phyloP scores from a whole-genome alignment of 2,888 invertebrate species.

The Andrena fulva region DNA sequence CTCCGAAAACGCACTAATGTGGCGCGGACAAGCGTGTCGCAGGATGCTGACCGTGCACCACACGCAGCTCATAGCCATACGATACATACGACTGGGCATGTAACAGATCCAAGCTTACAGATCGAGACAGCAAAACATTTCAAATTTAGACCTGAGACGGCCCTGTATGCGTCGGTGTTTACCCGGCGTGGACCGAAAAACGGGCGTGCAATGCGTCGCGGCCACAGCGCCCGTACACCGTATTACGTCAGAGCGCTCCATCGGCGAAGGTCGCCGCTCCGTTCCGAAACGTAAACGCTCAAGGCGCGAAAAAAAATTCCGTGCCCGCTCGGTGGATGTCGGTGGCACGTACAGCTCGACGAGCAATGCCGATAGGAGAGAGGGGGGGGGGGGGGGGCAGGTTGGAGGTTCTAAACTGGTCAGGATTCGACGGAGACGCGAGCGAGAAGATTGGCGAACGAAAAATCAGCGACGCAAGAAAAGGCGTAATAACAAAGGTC shows the following conservation, averaged over 20 bases:
- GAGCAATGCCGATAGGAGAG: background rate
- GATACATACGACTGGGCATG: no score
- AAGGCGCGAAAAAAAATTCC: slow-evolving; percentile 15
- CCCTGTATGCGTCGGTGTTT: slow-evolving; percentile 33
- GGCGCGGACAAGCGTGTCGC: no score
- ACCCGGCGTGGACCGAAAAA: slow-evolving; percentile 44
- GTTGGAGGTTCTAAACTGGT: background rate
- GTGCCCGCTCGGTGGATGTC: background rate
- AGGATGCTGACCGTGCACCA: no score
- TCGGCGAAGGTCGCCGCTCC: slow-evolving; percentile 56
- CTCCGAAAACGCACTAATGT: no score
- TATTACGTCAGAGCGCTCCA: slow-evolving; percentile 51
- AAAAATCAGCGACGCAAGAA: slow-evolving; percentile 18
- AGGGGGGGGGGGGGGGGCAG: no score
- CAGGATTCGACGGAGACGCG: background rate
- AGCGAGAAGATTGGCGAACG: slow-evolving; percentile 8
- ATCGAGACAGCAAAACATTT: no score
- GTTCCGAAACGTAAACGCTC: slow-evolving; percentile 36
- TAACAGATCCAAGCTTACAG: no score
- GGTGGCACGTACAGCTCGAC: background rate
- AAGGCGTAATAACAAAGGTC: slow-evolving; percentile 58
- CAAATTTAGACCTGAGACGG: background rate
- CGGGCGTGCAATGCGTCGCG: slow-evolving; percentile 37
- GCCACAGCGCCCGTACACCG: slow-evolving; percentile 21
- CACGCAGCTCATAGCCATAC: no score